Percentiles rank a stretch among this genome's conserved stretches.
Evolutionary conservation across 2,888 invertebrate genomes (phyloP).

Genomic region (Drepanosiphum platanoidis): DNA sequence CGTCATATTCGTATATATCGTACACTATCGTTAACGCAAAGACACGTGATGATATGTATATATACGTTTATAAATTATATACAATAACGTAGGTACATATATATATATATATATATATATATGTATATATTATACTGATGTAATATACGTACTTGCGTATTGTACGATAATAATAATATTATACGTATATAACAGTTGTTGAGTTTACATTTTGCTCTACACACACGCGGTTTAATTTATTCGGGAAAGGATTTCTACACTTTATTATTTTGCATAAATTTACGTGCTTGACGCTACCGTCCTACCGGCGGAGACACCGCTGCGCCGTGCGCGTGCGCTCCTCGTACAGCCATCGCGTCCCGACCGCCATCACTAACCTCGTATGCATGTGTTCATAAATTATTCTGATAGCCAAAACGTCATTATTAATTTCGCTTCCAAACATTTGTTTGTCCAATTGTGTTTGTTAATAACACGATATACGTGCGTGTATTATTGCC

Average conservation of each 20-base stretch:
- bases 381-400: not conserved
- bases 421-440: conserved; percentile 32
- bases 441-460: conserved; percentile 19
- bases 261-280: conserved; percentile 48
- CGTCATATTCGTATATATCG: not conserved
- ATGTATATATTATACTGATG: not conserved
- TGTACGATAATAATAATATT: not conserved
- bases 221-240: conserved; percentile 19
- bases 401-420: conserved; percentile 40
- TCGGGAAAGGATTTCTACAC: conserved; percentile 30
- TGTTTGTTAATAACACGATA: conserved; percentile 18
- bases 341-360: not conserved
- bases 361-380: not conserved
- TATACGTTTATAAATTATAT: not conserved
- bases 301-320: not conserved
- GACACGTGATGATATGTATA: not conserved
- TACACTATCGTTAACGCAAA: conserved; percentile 8
- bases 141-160: too few relatives aligned
- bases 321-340: not conserved
- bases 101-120: not conserved
- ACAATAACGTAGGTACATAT: not conserved
- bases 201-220: not conserved
- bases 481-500: not conserved
- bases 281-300: not conserved
- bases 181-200: not conserved